Conservation (phyloP, 2,888 invertebrate genomes). For the Bombylius discolor region DNA sequence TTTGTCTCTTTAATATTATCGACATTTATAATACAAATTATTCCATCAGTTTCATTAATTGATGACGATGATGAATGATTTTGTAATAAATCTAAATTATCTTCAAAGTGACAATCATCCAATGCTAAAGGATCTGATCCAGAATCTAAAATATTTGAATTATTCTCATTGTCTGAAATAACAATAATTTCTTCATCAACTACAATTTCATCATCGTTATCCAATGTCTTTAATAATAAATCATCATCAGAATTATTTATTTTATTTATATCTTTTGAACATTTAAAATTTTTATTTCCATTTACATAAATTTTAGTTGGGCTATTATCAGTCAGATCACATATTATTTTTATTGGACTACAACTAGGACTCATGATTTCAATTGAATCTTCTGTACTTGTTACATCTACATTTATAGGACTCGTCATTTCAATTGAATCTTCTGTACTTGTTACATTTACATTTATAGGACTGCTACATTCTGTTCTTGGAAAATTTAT, state of each 20-base stretch:
- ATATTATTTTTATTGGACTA: not conserved
- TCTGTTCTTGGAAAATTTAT: too few species aligned
- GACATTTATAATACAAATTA: conserved; percentile 16
- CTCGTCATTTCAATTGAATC: not conserved
- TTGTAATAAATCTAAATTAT: conserved; percentile 11
- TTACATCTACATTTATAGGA: too few species aligned
- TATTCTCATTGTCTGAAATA: conserved; percentile 18
- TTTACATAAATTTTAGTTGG: not conserved
- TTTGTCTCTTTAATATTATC: conserved; percentile 8
- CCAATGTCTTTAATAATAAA: not conserved
- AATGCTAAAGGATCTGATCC: conserved; percentile 34
- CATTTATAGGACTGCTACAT: too few species aligned
- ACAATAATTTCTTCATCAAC: conserved; percentile 20
- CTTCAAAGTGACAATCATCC: conserved; percentile 22
- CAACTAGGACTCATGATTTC: not conserved
- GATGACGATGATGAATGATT: conserved; percentile 5
- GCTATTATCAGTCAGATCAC: not conserved
- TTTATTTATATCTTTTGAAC: conserved; percentile 4
- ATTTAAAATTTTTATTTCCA: not conserved
- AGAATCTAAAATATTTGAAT: conserved; percentile 26
- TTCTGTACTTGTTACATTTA: too few species aligned
- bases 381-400: too few species aligned
- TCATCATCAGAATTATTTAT: not conserved
- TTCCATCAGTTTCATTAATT: conserved; percentile 10
- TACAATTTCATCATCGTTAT: conserved; percentile 22